Evolutionary conservation across 2,888 invertebrate species (phyloP).

Genomic region (Tolmerus cingulatus): DNA sequence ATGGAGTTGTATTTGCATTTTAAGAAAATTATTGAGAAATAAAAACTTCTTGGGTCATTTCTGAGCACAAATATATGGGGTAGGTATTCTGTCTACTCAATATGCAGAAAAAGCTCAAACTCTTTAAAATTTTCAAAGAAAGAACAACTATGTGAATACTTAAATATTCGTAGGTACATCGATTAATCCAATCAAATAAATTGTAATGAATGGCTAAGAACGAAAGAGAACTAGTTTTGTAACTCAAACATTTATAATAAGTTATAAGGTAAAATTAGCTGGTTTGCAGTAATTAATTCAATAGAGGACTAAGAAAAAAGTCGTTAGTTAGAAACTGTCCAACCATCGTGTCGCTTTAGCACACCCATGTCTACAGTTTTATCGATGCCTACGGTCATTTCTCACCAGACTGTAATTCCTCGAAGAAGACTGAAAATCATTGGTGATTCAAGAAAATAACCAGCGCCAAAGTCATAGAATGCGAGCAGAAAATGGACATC

Average conservation of each 20-base stretch:
- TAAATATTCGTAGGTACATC: no score
- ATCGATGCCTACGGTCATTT: not conserved
- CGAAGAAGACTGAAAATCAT: not conserved
- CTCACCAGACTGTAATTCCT: not conserved
- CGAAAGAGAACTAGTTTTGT: not conserved
- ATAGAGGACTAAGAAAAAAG: not conserved
- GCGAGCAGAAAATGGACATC: not conserved
- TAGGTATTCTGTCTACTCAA: no score
- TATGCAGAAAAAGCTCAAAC: no score
- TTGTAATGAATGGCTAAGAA: not conserved
- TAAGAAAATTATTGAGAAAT: no score
- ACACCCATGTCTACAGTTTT: not conserved
- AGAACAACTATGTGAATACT: no score
- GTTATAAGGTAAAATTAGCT: not conserved
- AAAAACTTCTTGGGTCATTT: no score
- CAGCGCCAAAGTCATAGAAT: not conserved
- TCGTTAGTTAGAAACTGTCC: not conserved
- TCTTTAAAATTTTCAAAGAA: no score
- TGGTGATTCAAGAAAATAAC: not conserved
- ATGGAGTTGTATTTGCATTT: no score
- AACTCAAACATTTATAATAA: not conserved
- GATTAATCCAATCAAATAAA: not conserved
- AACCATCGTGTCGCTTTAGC: not conserved
- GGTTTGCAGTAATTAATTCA: not conserved
- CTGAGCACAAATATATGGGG: no score